Evolutionary conservation across 2,113 vertebrate genomes (phyloP).

Genomic region (Poicephalus gulielmi): DNA sequence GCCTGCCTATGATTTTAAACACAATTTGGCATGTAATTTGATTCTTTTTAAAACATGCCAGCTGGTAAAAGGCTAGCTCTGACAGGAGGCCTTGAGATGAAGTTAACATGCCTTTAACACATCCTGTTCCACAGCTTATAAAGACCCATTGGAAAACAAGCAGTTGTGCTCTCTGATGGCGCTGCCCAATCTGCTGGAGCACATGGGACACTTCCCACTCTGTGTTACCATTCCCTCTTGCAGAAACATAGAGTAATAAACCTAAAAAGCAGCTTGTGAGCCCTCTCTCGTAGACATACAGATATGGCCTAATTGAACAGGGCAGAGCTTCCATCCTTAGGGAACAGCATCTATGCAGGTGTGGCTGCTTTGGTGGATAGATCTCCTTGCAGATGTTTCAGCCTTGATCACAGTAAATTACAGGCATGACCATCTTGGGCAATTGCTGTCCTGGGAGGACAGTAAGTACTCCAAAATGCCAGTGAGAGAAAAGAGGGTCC

Average conservation of each 20-base stretch:
- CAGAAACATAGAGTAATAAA: not conserved
- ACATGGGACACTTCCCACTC: not conserved
- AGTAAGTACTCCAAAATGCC: not conserved
- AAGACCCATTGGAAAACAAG: not conserved
- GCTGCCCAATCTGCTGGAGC: not conserved
- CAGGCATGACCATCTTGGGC: not conserved
- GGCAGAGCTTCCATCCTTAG: not conserved
- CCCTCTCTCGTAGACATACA: not conserved
- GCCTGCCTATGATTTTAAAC: not conserved
- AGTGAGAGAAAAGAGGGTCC: not conserved
- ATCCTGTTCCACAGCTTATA: not conserved
- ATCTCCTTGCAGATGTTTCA: not conserved
- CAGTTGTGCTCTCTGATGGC: not conserved
- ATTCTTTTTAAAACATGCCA: not conserved
- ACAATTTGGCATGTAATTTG: not conserved
- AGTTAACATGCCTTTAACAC: not conserved
- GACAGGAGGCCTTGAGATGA: not conserved
- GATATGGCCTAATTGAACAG: not conserved
- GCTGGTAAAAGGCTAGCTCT: not conserved
- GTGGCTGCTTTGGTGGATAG: not conserved
- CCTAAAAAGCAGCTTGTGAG: not conserved
- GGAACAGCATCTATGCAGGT: not conserved
- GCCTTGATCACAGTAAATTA: not conserved
- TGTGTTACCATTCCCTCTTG: not conserved
- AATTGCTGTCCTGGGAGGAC: not conserved